Evolutionary conservation across 2,888 invertebrate genomes (phyloP).

Genomic region (Eristalis intricaria): DNA sequence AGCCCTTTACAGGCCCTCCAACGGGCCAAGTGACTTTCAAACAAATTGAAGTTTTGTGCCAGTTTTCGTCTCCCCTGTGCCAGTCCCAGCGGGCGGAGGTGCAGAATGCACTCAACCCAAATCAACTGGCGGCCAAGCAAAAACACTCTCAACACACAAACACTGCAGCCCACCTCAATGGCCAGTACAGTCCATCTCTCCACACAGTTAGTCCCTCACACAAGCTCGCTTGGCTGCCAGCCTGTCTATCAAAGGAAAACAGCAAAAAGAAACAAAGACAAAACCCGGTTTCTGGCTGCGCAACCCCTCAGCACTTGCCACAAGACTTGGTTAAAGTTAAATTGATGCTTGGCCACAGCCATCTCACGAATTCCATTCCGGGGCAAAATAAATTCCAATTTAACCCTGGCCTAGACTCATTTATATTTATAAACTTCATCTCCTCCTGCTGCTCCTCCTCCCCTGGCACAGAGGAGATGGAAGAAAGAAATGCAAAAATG

Average conservation of each 20-base stretch:
- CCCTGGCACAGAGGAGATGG: not conserved
- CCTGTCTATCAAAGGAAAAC: not conserved
- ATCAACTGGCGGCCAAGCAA: too few species aligned
- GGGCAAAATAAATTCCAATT: slow-evolving; percentile 76
- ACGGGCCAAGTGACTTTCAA: too few species aligned
- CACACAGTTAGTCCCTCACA: too few species aligned
- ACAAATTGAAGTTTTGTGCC: too few species aligned
- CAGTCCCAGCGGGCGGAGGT: too few species aligned
- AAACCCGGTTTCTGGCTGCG: not conserved
- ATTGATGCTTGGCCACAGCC: slow-evolving; percentile 57
- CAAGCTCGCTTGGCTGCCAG: too few species aligned
- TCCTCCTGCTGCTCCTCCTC: not conserved
- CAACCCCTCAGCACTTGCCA: slow-evolving; percentile 12
- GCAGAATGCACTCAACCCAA: too few species aligned
- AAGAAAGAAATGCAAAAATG: not conserved
- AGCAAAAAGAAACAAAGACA: not conserved
- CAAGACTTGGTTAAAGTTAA: slow-evolving; percentile 51
- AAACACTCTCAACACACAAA: not conserved
- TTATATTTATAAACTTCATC: slow-evolving; percentile 80
- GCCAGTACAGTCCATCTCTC: not conserved
- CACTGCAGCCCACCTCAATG: not conserved
- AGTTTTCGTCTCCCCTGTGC: too few species aligned
- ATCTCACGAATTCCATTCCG: slow-evolving; percentile 43
- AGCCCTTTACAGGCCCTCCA: too few species aligned
- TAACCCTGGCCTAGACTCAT: slow-evolving; percentile 80